Base-by-base conservation (phyloP, 2,113 vertebrate genomes). In the Caloenas nicobarica region DNA sequence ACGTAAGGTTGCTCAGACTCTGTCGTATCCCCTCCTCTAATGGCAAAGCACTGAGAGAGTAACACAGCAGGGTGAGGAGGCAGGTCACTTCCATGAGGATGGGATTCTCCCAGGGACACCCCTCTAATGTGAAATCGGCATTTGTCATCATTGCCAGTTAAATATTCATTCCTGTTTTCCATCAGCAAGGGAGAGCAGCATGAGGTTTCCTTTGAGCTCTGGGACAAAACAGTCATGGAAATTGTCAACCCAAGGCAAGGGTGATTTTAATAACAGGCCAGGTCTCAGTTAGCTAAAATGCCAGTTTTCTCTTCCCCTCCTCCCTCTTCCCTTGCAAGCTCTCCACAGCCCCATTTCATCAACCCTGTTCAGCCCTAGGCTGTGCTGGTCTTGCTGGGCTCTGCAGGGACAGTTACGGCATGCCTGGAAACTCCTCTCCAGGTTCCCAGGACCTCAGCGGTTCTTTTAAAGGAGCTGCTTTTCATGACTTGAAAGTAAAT, bases 401-500 rank as follows among this genome's bases (percentile, higher is more conserved):
- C 66, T 87, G 73, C n/a, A 77, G 60, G 57, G 38, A 69, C 62
- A 16, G 18, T 77, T 78, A 40, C 53, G 12, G 5, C 3, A 1
- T 13, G 81, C 88, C 70, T 95, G n/a, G 62, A 83, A 93, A 88
- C 53, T 77, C 69, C 13, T 80, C 91, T 72, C 54, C 92, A 96
- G 71, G 73, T 94, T 97, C 97, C 92, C 94, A 97, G 91, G 92
- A 93, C 82, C 93, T 92, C 11, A 0, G 61, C 6, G 2, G 36
- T 72, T 95, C 62, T 86, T 94, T 95, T 73, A 81, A 93, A 94
- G 74, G 42, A 89, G 50, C 48, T 91, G n/a, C 22, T 95, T 96
- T 97, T 93, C 84, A 87, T 91, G 69, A 71, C 79, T 84, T 81
- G 69, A 94, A 96, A 96, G 69, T 91, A 96, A 96, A 96, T 85